phyloP scores from a whole-genome alignment of 2,888 invertebrate species.

The Orthosia gothica region DNA sequence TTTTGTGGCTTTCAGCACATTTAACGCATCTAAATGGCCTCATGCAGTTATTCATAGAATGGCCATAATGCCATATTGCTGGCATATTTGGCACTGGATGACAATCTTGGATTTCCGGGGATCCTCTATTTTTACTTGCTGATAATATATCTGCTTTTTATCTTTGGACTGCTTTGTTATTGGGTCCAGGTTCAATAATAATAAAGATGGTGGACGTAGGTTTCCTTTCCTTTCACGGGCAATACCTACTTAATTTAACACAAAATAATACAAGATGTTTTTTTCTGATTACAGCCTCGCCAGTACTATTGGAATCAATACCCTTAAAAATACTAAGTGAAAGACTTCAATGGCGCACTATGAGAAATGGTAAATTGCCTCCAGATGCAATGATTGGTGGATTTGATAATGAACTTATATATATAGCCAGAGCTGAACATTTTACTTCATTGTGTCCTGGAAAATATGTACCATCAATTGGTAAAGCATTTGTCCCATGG shows the following conservation, averaged over 20 bases:
- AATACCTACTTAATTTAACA: background rate
- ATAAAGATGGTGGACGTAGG: no score
- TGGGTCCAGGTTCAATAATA: no score
- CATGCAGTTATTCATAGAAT: no score
- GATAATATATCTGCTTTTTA: no score
- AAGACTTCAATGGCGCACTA: conserved; percentile 92
- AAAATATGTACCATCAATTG: conserved; percentile 93
- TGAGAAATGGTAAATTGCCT: conserved; percentile 92
- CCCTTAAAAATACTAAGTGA: conserved; percentile 69
- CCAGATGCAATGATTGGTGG: conserved; percentile 93
- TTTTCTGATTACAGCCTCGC: conserved; percentile 51
- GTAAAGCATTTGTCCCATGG: conserved; percentile 94
- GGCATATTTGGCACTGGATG: no score
- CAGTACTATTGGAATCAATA: conserved; percentile 44
- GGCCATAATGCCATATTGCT: no score
- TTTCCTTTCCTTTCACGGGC: no score
- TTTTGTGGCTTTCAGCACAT: no score
- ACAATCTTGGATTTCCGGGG: no score
- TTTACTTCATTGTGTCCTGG: conserved; percentile 95
- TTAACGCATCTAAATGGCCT: no score
- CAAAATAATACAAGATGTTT: background rate
- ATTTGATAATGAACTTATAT: conserved; percentile 92
- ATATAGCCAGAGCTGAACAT: conserved; percentile 93
- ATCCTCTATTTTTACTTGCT: no score
- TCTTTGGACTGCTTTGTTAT: no score